A percentile compares a stretch with the other conserved stretches of the same genome.
These are phyloP conservation scores for Heliconius charithonia DNA, from an alignment of 2,888 invertebrate genomes.

Conservation along the genomic window DNA sequence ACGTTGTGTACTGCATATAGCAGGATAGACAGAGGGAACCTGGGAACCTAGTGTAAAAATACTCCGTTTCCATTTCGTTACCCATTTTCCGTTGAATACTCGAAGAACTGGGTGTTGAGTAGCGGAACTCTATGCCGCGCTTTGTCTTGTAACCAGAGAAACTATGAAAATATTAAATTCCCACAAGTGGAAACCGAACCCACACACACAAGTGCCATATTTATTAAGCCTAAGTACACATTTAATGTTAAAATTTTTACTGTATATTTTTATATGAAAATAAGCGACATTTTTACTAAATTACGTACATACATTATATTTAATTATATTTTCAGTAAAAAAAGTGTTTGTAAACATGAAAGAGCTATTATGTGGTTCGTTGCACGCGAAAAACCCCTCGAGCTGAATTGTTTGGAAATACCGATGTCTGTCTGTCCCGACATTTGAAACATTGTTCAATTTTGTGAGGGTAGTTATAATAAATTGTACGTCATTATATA, in stretches of 20 bases:
- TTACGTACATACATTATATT: constrained; percentile 3
- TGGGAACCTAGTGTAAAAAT: no score
- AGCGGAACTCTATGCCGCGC: no score
- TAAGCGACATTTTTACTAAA: constrained; percentile 2
- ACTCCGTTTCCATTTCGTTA: no score
- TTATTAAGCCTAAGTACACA: no score
- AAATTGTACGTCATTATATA: constrained; percentile 11
- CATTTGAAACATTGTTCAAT: constrained; percentile 11
- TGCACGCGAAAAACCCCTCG: constrained; percentile 28
- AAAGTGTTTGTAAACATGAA: constrained; percentile 27
- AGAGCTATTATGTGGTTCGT: constrained; percentile 24
- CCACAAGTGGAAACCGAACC: no score
- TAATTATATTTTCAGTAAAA: constrained; percentile 10
- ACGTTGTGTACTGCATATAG: no score
- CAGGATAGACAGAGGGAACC: no score
- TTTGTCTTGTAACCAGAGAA: no score
- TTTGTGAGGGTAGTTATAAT: not conserved
- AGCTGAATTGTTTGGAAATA: constrained; percentile 26
- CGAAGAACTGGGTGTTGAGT: no score
- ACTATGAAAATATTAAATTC: no score
- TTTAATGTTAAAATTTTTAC: not conserved
- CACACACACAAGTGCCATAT: no score
- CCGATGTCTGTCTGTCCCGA: constrained; percentile 22
- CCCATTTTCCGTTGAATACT: no score
- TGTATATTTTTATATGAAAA: not conserved